These are phyloP conservation scores for Agriopis marginaria DNA, from an alignment of 2,888 invertebrate genomes.

Conservation along the genomic window DNA sequence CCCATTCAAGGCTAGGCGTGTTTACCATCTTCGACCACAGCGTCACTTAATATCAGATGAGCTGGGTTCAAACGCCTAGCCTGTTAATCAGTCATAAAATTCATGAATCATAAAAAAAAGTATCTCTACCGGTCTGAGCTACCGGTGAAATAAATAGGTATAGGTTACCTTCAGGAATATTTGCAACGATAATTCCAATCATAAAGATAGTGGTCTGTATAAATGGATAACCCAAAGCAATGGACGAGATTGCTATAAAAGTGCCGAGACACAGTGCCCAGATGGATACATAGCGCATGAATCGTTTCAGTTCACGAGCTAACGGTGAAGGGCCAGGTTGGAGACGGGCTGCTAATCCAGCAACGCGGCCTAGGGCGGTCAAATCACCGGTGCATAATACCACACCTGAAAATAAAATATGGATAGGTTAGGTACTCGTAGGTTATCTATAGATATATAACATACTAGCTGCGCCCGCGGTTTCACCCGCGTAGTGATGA, in stretches of 20 bases:
- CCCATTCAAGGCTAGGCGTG: too few species aligned
- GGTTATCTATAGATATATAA: neutral
- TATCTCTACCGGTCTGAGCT: too few species aligned
- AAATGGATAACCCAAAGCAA: constrained; percentile 98
- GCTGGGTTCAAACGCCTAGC: too few species aligned
- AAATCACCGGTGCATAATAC: constrained; percentile 96
- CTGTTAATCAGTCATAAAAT: too few species aligned
- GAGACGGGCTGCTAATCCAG: constrained; percentile 95
- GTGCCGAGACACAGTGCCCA: constrained; percentile 96
- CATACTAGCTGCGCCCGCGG: too few species aligned
- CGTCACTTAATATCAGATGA: too few species aligned
- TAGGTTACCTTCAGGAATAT: constrained; percentile 95
- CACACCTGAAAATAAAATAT: constrained; percentile 74
- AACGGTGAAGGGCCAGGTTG: constrained; percentile 98
- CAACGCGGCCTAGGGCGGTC: constrained; percentile 95
- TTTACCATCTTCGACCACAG: too few species aligned
- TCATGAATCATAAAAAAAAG: too few species aligned
- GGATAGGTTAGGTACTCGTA: neutral
- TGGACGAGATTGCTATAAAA: constrained; percentile 97
- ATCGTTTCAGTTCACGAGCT: constrained; percentile 97
- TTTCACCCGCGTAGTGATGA: too few species aligned
- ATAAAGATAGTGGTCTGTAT: constrained; percentile 99
- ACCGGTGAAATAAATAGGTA: neutral
- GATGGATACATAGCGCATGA: constrained; percentile 98
- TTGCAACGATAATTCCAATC: constrained; percentile 98